Evolutionary conservation across 2,113 vertebrate species (phyloP).

Genomic region (Scartelaos histophorus): DNA sequence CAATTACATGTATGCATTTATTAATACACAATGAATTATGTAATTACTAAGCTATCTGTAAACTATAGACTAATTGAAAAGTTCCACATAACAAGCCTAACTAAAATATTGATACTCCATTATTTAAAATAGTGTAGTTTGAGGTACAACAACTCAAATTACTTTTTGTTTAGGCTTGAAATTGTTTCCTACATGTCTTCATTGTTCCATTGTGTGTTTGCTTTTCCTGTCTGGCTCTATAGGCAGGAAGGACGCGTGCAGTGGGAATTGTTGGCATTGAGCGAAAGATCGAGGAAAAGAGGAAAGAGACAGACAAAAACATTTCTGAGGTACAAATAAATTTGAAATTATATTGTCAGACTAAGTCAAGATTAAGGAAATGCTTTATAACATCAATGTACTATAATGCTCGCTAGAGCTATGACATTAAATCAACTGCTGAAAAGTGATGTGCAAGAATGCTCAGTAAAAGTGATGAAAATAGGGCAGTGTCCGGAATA

Average conservation of each 20-base stretch:
- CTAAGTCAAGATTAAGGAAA: not conserved
- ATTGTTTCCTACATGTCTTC: slow-evolving; percentile 6
- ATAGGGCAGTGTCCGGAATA: slow-evolving; percentile 25
- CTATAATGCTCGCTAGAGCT: not conserved
- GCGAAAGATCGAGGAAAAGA: slow-evolving; percentile 95
- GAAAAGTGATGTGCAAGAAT: not conserved
- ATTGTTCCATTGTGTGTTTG: slow-evolving; percentile 26
- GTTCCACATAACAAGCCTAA: not conserved
- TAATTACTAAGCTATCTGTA: not conserved
- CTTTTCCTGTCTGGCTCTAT: slow-evolving; percentile 70
- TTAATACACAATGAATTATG: too few relatives aligned
- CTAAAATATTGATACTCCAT: not conserved
- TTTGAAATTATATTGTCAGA: slow-evolving; percentile 8
- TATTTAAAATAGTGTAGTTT: not conserved
- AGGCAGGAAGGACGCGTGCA: slow-evolving; percentile 93
- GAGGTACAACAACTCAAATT: not conserved
- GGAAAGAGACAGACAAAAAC: slow-evolving; percentile 99
- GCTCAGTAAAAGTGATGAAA: not conserved
- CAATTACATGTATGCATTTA: too few relatives aligned
- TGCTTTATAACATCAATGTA: not conserved
- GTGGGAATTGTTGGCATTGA: slow-evolving; percentile 98
- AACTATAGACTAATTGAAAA: too few relatives aligned
- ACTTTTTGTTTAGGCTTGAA: slow-evolving; percentile 17
- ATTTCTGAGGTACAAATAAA: slow-evolving; percentile 89
- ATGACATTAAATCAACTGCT: not conserved